Evolutionary conservation across 2,797 vertebrate species (phyloP), one percentile per base, ranked within the genome.

Genomic region (Graptemys geographica): DNA sequence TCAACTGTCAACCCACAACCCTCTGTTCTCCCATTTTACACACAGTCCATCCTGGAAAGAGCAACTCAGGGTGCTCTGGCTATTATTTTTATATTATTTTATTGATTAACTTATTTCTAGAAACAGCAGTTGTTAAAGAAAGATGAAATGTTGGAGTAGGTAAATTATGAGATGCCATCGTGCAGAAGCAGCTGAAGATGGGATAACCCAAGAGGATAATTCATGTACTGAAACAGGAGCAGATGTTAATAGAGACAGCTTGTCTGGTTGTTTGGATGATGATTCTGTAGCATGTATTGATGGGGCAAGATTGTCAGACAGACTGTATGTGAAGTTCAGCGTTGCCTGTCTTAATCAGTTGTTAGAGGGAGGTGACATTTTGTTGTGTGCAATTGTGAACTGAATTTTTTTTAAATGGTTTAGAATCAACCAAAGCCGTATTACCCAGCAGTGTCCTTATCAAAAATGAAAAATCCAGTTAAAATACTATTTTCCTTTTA

Each of bases 201-300:
- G 93, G 93, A 95, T 96, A 97, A 97, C 92, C 95, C 94, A 96
- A 88, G 94, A 97, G 93, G 88, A 97, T 96, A 95, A 96, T 95
- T 96, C 95, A 90, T 95, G 88, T 96, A 88, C 91, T 93, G 96
- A 97, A 97, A 93, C 78, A 96, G 90, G 96, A 98, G 94, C 97
- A 97, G 97, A 97, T 97, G 97, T 97, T 96, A 97, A 96, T 96
- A 97, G 96, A 98, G 96, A 97, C 97, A 97, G 97, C 95, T 97
- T 97, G 96, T 96, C 96, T 98, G 82, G 94, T 96, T 97, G 97
- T 97, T 97, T 97, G 94, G 96, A 98, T 97, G 96, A 93, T 87
- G 95, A 96, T 96, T 97, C 93, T 80, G 89, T 84, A 96, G 95
- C 91, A 82, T 95, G 90, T 96, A 97, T 92, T 96, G 96, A 97